A percentile compares a stretch with the other conserved stretches of the same genome.
These are phyloP conservation scores for Drosophila grimshawi DNA, from an alignment of 1,140 invertebrate genomes.

Conservation along the genomic window DNA sequence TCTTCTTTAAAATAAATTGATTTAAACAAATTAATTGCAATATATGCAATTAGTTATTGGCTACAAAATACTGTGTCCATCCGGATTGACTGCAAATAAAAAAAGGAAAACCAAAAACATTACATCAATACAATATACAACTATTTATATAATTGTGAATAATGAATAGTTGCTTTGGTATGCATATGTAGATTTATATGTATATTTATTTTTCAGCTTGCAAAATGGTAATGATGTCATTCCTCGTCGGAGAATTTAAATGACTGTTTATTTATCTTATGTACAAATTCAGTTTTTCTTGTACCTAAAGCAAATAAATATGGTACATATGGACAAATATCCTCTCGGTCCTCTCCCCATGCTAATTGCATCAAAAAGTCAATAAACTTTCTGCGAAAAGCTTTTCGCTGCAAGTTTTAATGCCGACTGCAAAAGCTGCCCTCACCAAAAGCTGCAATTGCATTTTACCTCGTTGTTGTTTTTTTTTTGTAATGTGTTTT, in stretches of 20 bases:
- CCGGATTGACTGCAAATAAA: slow-evolving; percentile 59
- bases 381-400: slow-evolving; percentile 48
- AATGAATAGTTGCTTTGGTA: too few species aligned
- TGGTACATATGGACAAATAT: not conserved
- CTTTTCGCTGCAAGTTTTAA: slow-evolving; percentile 49
- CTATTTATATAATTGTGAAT: too few species aligned
- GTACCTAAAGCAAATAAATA: not conserved
- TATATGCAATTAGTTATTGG: slow-evolving; percentile 25
- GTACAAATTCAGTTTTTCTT: not conserved
- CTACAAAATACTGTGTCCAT: slow-evolving; percentile 18
- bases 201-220: not conserved
- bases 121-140: slow-evolving; percentile 59
- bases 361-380: slow-evolving; percentile 19
- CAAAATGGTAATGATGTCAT: slow-evolving; percentile 19
- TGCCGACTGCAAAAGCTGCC: slow-evolving; percentile 58
- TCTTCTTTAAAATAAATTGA: slow-evolving; percentile 15
- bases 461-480: slow-evolving; percentile 17
- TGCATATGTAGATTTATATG: too few species aligned
- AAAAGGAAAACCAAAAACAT: slow-evolving; percentile 28
- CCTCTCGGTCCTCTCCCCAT: not conserved
- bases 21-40: not conserved
- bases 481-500: slow-evolving; percentile 37
- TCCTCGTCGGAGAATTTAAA: not conserved
- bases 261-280: slow-evolving; percentile 2
- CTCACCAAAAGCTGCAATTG: slow-evolving; percentile 57